phyloP scores from a whole-genome alignment of 2,797 vertebrate genomes.

The Tarsius wallacei region DNA sequence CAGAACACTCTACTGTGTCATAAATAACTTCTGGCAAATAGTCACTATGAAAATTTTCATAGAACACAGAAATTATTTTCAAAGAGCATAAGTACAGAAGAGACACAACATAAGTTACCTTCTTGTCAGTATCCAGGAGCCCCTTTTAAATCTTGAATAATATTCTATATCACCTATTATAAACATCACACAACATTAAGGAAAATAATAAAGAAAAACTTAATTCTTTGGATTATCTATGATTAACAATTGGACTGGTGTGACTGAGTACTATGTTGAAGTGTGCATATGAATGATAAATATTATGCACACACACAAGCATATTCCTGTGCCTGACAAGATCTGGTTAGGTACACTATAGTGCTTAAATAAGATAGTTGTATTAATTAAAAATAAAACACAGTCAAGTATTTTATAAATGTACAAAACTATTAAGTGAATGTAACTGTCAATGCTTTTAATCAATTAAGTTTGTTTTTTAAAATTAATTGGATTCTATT shows the following conservation, averaged over 20 bases:
- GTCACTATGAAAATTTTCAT: constrained; percentile 22
- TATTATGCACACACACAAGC: not conserved
- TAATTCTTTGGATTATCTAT: constrained; percentile 24
- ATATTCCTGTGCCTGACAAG: not conserved
- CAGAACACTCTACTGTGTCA: not conserved
- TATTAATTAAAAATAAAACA: constrained; percentile 50
- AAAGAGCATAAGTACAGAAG: constrained; percentile 26
- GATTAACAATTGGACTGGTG: not conserved
- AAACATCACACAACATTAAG: not conserved
- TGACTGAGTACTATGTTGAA: not conserved
- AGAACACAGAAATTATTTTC: not conserved
- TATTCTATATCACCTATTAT: not conserved
- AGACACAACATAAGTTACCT: constrained; percentile 21
- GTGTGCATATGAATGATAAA: not conserved
- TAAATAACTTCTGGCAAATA: not conserved
- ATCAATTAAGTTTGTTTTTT: constrained; percentile 6
- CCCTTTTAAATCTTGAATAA: not conserved
- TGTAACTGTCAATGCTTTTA: constrained; percentile 28
- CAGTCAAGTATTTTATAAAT: constrained; percentile 9
- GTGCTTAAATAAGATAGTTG: not conserved
- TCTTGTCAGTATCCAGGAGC: constrained; percentile 28
- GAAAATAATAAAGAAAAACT: constrained; percentile 47
- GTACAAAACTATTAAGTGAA: not conserved
- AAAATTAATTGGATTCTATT: constrained; percentile 49
- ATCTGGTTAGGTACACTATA: not conserved